A percentile compares a stretch with the other conserved stretches of the same genome.
Conservation (phyloP, 2,888 invertebrate genomes). For the Hedya salicella region DNA sequence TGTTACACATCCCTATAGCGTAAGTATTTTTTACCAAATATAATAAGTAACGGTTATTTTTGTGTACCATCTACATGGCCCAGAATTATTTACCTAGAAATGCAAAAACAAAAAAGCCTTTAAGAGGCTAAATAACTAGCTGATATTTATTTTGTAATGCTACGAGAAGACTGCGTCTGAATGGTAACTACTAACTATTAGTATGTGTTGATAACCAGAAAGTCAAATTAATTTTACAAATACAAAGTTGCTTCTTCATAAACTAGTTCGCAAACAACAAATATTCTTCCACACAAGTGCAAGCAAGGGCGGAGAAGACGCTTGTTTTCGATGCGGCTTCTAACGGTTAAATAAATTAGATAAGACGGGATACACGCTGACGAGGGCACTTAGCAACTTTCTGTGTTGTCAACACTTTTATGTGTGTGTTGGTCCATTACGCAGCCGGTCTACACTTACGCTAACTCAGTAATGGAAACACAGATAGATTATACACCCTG, state of each 20-base stretch:
- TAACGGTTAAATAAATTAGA: conserved; percentile 79
- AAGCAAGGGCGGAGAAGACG: conserved; percentile 45
- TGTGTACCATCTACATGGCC: no score
- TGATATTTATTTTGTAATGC: neutral
- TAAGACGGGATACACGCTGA: conserved; percentile 69
- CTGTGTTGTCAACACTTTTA: conserved; percentile 71
- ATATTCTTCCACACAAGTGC: conserved; percentile 13
- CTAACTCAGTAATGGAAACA: conserved; percentile 37
- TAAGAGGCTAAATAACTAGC: no score
- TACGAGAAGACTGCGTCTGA: neutral
- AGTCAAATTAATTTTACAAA: conserved; percentile 20
- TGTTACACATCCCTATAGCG: neutral
- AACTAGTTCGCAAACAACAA: conserved; percentile 25
- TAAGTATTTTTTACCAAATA: no score
- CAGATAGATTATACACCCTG: conserved; percentile 10
- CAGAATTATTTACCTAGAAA: no score
- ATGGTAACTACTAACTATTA: neutral
- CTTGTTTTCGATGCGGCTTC: conserved; percentile 69
- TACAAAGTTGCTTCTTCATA: conserved; percentile 19
- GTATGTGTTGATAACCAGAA: neutral
- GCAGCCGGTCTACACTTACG: conserved; percentile 48
- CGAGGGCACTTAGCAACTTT: conserved; percentile 72
- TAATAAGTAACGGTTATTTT: no score
- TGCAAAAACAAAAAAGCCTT: no score
- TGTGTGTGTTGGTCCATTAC: conserved; percentile 60